Evolutionary conservation across 2,797 vertebrate species (phyloP).

Genomic region (Acanthis flammea): DNA sequence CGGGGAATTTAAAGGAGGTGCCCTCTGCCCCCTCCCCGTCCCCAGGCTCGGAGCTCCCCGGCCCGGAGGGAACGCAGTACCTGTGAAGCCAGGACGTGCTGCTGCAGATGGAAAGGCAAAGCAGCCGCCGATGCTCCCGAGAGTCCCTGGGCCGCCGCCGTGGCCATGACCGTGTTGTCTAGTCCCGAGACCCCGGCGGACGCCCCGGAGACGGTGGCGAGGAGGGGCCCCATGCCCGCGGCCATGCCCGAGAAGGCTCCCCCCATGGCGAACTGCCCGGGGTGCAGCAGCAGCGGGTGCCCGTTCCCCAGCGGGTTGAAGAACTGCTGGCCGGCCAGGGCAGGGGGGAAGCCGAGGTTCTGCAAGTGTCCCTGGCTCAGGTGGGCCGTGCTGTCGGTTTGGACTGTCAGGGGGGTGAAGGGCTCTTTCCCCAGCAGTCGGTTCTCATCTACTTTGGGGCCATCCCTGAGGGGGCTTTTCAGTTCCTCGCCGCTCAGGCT

Average conservation of each 20-base stretch:
- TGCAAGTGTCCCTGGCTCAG: constrained; percentile 86
- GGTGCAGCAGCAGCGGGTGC: constrained; percentile 93
- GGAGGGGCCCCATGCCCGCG: constrained; percentile 90
- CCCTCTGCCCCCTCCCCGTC: not conserved
- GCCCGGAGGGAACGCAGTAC: constrained; percentile 63
- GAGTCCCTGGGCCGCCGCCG: constrained; percentile 87
- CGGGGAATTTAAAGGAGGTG: not conserved
- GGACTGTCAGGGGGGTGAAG: constrained; percentile 87
- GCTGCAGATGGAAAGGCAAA: constrained; percentile 95
- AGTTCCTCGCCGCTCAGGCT: constrained; percentile 78
- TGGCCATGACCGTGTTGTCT: constrained; percentile 86
- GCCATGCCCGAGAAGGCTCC: constrained; percentile 94
- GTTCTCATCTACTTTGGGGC: constrained; percentile 83
- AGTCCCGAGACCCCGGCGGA: constrained; percentile 86
- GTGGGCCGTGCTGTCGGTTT: constrained; percentile 86
- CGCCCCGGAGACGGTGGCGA: constrained; percentile 88
- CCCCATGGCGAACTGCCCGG: constrained; percentile 96
- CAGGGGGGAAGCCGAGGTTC: constrained; percentile 89
- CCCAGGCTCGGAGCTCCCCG: not conserved
- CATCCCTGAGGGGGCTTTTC: constrained; percentile 82
- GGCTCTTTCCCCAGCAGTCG: constrained; percentile 85
- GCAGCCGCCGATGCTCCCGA: constrained; percentile 82
- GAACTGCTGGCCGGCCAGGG: constrained; percentile 91
- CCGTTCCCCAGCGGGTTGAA: constrained; percentile 88
- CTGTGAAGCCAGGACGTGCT: constrained; percentile 96